Conservation (phyloP, 2,113 vertebrate species). For the Glaucomys volans region DNA sequence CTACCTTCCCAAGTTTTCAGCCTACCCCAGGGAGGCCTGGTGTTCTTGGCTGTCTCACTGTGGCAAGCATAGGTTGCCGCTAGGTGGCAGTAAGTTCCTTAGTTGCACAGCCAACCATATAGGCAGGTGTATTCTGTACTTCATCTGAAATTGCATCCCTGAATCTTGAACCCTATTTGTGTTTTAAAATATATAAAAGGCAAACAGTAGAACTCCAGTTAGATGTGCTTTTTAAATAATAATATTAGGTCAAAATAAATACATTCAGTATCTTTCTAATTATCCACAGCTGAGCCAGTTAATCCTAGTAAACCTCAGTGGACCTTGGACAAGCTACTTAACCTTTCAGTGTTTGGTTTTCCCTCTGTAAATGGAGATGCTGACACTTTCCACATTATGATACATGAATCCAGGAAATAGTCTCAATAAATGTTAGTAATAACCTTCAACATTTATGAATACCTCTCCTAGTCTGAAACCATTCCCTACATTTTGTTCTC, state of each 20-base stretch:
- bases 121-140: background rate
- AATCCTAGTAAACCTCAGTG: background rate
- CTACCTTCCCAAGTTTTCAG: background rate
- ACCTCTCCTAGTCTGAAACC: background rate
- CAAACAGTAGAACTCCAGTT: background rate
- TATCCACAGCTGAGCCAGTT: background rate
- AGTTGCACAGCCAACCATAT: background rate
- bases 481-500: background rate
- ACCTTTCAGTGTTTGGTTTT: background rate
- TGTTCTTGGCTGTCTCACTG: background rate
- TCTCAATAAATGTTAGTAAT: background rate
- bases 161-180: background rate
- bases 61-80: conserved; percentile 8
- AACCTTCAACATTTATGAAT: background rate
- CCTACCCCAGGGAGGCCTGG: background rate
- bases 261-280: background rate
- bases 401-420: background rate
- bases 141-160: background rate
- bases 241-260: conserved; percentile 43
- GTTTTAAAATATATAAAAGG: conserved; percentile 6
- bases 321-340: background rate
- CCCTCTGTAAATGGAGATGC: background rate
- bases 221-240: background rate
- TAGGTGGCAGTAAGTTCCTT: conserved; percentile 53
- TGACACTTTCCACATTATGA: background rate